Evolutionary conservation across 2,797 vertebrate species (phyloP), one percentile per base, ranked within the genome.

Genomic region (Pteronotus mesoamericanus): DNA sequence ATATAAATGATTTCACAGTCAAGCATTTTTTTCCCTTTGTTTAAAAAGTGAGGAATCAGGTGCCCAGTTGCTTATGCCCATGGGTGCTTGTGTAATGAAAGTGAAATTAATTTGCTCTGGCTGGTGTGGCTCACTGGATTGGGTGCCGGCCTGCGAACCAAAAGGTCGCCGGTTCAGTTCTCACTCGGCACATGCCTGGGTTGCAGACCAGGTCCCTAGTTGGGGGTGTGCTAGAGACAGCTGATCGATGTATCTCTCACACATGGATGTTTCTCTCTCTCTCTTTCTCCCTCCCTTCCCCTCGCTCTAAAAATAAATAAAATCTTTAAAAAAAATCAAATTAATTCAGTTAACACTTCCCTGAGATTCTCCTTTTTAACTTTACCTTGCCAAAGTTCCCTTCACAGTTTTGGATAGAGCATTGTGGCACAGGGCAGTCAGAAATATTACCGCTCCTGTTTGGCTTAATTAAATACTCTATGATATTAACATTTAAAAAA

Each of bases 1-100:
- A 71, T 94, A 42, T 59, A 91, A 92, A 82, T 93, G 3, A 61
- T 82, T 89, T 91, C n/a, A 72, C 18, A 75, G 78, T 86, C 29
- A 89, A 37, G 26, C 8, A 78, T 89, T 78, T 80, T 66, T 48
- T 24, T 32, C 8, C 12, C 9, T 34, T 42, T 71, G 66, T 53
- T 95, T 42, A 69, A 59, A 46, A 94, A 90, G 71, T 19, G 3
- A 74, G 34, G n/a, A 91, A 6, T 89, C 53, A 89, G 21, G 82
- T 78, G 26, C 46, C 32, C 74, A 6, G 37, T 77, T 74, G 22
- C 8, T 22, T 69, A 14, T 15, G 22, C 7, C 32, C 4, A 0
- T 83, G 19, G 22, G 18, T 64, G 21, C 37, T 91, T 18, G 14
- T 51, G 21, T 72, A 39, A 68, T 48, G 46, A 89, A 55, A 37